Evolutionary conservation across 2,888 invertebrate genomes (phyloP), one percentile per base, ranked within the genome.

Genomic region (Lepeophtheirus nordmannii): DNA sequence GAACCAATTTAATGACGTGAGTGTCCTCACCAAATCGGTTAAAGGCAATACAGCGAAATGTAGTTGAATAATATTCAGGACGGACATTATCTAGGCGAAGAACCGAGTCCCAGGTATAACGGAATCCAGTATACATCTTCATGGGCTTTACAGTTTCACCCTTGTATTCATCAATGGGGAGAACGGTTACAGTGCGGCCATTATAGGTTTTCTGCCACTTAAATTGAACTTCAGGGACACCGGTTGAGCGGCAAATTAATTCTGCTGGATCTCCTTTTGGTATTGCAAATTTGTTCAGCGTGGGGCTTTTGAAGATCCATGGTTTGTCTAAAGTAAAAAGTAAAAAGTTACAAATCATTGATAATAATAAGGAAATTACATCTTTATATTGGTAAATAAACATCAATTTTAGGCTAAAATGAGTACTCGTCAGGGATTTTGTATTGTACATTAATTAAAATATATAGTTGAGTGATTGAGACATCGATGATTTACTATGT

Each of bases 51-150:
- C 60, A 60, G 37, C 17, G 20, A 30, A 60, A 60, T 17, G 22
- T 30, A 11, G 60, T 60, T 10, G 60, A 60, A 38, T 60, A 60
- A 14, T 60, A 38, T 30, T 60, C 60, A 30, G 60, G 30, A 17
- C 60, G 60, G 60, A 60, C 38, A 30, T 60, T 9, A 30, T 60
- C 60, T 38, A 60, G 38, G 22, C 38, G 30, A 30, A 60, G 60
- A 14, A 60, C 37, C 9, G 60, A 60, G 23, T 60, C 60, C 37
- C 38, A 60, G 60, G 60, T 60, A 37, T 22, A 37, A 30, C 30
- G 30, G 37, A 37, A 38, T 10, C 37, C 60, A 14, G 30, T 20
- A 38, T 38, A 23, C 11, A 3, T 7, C 30, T 37, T 23, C n/a
- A 11, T 60, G 22, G 60, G 60, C 23, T 38, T 38, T 8, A 60